Conservation (phyloP, 2,797 vertebrate species). For the Halcyon chelicuti region DNA sequence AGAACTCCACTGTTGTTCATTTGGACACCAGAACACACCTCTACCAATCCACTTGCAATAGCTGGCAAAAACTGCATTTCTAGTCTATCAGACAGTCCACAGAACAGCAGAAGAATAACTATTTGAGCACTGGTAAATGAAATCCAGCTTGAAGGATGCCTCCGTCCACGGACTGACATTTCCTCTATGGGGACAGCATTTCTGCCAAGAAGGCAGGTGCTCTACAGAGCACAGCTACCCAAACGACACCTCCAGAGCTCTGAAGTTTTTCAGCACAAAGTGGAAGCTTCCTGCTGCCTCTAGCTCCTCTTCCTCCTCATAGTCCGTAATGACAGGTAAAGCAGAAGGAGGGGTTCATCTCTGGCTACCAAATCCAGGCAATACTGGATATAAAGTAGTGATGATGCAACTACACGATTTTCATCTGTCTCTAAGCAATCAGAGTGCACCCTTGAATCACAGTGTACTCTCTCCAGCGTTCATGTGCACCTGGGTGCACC, state of each 20-base stretch:
- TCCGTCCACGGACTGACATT: background rate
- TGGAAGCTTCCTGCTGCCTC: background rate
- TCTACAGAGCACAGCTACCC: background rate
- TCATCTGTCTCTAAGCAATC: background rate
- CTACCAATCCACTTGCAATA: background rate
- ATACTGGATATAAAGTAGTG: background rate
- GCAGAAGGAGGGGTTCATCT: background rate
- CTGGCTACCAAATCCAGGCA: background rate
- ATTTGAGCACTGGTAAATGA: background rate
- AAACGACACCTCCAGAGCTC: background rate
- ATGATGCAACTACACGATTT: background rate
- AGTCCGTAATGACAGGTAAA: background rate
- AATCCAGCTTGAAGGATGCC: background rate
- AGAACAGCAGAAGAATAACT: background rate
- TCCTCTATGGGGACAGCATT: background rate
- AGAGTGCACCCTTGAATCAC: background rate
- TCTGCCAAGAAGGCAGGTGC: background rate
- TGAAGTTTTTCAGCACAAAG: background rate
- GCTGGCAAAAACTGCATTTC: background rate
- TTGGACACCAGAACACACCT: background rate
- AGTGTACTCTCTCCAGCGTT: background rate
- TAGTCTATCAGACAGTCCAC: accelerated
- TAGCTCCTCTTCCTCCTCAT: background rate
- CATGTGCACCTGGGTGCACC: background rate
- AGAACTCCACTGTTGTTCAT: background rate